These are phyloP conservation scores for Microtus oregoni DNA, from an alignment of 2,113 vertebrate genomes.

Conservation along the genomic window DNA sequence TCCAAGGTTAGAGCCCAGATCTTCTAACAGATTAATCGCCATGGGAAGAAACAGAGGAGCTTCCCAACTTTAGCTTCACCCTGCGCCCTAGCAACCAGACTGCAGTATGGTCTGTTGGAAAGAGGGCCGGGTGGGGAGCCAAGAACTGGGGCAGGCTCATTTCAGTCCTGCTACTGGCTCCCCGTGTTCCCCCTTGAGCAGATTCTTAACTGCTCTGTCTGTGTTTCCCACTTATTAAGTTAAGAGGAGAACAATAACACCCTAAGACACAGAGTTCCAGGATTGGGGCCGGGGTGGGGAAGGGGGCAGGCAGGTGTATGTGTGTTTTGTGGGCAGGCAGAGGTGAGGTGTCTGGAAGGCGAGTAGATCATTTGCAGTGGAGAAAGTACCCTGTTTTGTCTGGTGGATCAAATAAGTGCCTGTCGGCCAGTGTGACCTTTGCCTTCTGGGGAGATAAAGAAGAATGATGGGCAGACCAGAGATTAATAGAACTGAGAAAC, in stretches of 20 bases:
- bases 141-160: conserved; percentile 62
- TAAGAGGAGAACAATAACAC: conserved; percentile 39
- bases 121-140: conserved; percentile 67
- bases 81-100: conserved; percentile 75
- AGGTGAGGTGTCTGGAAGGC: not conserved
- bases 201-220: conserved; percentile 69
- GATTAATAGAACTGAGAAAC: not conserved
- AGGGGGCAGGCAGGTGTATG: not conserved
- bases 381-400: conserved; percentile 10
- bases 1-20: conserved; percentile 81
- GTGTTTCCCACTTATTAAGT: conserved; percentile 69
- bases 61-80: conserved; percentile 74
- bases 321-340: not conserved
- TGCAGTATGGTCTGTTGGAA: conserved; percentile 73
- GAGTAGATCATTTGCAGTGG: conserved; percentile 43
- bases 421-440: not conserved
- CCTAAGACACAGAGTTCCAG: conserved; percentile 4
- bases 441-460: conserved; percentile 59
- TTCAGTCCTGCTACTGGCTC: conserved; percentile 51
- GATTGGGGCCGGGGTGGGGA: no score
- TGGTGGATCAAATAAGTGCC: conserved; percentile 47
- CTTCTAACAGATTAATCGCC: conserved; percentile 81
- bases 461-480: not conserved
- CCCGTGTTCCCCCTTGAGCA: conserved; percentile 36
- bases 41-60: conserved; percentile 74